Base-by-base conservation (phyloP, 2,797 vertebrate genomes). In the Picus viridis region DNA sequence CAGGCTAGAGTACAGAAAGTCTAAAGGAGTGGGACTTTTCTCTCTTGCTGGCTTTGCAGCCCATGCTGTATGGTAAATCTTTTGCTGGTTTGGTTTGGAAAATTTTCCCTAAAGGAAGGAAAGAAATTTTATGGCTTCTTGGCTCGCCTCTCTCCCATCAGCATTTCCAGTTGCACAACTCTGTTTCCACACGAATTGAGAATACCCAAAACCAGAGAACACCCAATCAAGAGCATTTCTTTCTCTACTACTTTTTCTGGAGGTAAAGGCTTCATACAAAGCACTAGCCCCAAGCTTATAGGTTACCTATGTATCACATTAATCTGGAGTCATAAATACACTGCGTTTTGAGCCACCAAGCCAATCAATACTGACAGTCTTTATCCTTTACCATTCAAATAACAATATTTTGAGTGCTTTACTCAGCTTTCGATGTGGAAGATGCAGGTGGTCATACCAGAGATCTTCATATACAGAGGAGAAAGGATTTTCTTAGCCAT, bases 201-300 rank as follows among this genome's bases (percentile, higher is more conserved):
- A 43, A 43, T 7, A 43, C 41, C 41, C 41, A 18, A 2, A 36
- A 34, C 26, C 7, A 56, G 0, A 58, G 5, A 63, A 23, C 8
- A 58, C 0, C 2, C 6, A 13, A 29, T 22, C 8, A 45, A 75
- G 30, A 4, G 2, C 2, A 1, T 6, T 26, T 19, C 47, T 64
- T 79, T 45, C 24, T 63, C 7, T 43, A 23, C 45, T 39, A 27
- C 3, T 75, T 83, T 78, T 86, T 32, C 12, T 70, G 39, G 16
- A 80, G 45, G 18, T 34, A 57, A 76, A 36, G 23, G 9, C 5
- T 53, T 61, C 11, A 73, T 17, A 29, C 36, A 43, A 67, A 93
- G 3, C 1, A 2, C 10, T 47, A 43, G 10, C 16, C 76, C 5
- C 23, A 80, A 18, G 45, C 2, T 62, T 36, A 12, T 9, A 51